Conservation (phyloP, 2,113 vertebrate genomes). For the Labrus mixtus region DNA sequence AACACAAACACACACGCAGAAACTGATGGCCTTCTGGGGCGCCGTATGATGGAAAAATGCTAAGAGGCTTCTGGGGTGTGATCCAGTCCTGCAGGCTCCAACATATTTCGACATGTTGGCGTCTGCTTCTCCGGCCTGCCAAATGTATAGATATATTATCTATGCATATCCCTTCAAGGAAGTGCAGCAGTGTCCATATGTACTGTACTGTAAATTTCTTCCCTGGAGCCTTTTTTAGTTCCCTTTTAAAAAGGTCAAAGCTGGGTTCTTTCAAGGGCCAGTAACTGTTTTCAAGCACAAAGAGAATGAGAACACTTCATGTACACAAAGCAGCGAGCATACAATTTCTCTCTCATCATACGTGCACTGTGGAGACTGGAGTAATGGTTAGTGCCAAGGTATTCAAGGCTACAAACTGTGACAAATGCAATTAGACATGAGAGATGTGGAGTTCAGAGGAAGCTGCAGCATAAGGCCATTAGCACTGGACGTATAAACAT, state of each 20-base stretch:
- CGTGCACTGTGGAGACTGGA: conserved; percentile 16
- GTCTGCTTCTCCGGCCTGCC: conserved; percentile 13
- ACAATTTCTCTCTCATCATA: conserved; percentile 37
- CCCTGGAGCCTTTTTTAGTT: neutral
- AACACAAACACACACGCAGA: neutral
- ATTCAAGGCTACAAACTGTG: conserved; percentile 63
- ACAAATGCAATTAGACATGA: conserved; percentile 66
- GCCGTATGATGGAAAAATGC: conserved; percentile 76
- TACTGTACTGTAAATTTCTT: neutral
- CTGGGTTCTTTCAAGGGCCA: conserved; percentile 10
- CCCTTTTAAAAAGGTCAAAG: neutral
- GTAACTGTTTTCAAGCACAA: neutral
- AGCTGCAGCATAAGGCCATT: conserved; percentile 45
- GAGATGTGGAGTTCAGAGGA: conserved; percentile 43
- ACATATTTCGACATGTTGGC: conserved; percentile 47
- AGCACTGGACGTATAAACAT: conserved; percentile 23
- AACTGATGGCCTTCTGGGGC: conserved; percentile 40
- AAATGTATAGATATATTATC: conserved; percentile 40
- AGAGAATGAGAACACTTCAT: conserved; percentile 15
- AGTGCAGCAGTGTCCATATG: neutral
- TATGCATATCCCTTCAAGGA: conserved; percentile 3
- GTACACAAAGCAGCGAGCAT: conserved; percentile 12
- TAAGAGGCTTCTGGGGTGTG: conserved; percentile 58
- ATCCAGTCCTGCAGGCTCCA: conserved; percentile 49
- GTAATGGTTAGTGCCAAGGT: conserved; percentile 36